Conservation (phyloP, 1,140 invertebrate species). For the Steinernema khuongi region DNA sequence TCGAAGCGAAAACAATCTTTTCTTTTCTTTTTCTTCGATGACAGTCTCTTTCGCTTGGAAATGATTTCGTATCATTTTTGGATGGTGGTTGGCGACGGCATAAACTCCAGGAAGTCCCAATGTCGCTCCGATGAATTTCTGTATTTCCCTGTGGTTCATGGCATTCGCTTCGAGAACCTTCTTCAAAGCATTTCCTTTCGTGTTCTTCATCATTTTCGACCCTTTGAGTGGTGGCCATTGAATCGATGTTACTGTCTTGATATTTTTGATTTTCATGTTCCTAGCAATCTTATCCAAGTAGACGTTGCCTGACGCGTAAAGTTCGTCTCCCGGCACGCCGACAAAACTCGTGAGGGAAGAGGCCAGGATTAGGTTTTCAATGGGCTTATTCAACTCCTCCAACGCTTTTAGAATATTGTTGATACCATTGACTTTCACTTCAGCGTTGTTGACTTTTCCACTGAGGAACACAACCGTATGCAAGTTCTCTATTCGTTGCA, state of each 20-base stretch:
- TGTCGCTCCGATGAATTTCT: background rate
- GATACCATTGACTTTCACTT: constrained; percentile 23
- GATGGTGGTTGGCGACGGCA: background rate
- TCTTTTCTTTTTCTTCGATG: background rate
- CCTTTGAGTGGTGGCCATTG: constrained; percentile 39
- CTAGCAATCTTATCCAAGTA: constrained; percentile 40
- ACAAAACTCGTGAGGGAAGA: constrained; percentile 40
- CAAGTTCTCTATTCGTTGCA: background rate
- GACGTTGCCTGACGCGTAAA: constrained; percentile 42
- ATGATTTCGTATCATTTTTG: background rate
- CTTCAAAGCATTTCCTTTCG: background rate
- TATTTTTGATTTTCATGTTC: background rate
- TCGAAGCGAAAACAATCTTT: background rate
- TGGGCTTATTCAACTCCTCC: constrained; percentile 17
- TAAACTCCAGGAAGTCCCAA: background rate
- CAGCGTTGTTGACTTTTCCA: constrained; percentile 8
- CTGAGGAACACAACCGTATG: background rate
- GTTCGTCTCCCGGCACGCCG: constrained; percentile 31
- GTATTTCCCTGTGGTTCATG: background rate
- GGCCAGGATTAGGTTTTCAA: constrained; percentile 32
- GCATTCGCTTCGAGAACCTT: background rate
- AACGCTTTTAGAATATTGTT: constrained; percentile 28
- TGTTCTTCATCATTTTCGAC: constrained; percentile 29
- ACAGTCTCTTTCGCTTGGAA: background rate
- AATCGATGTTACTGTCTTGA: constrained; percentile 29